Conservation (phyloP, 23 tunicate genomes). For the Trididemnum nubilum region DNA sequence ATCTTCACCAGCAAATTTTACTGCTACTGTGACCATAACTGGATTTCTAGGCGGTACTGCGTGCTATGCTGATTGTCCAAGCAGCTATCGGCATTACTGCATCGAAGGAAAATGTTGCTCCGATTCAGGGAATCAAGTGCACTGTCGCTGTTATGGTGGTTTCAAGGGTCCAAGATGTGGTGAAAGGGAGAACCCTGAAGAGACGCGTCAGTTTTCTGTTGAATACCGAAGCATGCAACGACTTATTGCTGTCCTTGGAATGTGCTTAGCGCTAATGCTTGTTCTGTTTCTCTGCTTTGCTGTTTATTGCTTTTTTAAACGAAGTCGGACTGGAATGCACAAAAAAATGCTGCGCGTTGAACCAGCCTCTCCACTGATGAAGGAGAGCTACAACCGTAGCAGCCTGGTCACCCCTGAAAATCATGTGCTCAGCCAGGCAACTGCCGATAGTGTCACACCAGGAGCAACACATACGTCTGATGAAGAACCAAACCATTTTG, state of each 20-base stretch:
- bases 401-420: background rate
- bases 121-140: too few species aligned
- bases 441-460: background rate
- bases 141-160: background rate
- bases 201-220: background rate
- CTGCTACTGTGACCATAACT: background rate
- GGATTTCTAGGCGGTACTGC: background rate
- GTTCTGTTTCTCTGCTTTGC: conserved; percentile 21
- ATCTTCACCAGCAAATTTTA: background rate
- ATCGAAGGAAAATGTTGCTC: background rate
- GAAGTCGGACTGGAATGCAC: conserved; percentile 5
- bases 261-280: conserved; percentile 26
- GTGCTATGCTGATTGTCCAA: background rate
- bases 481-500: background rate
- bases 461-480: background rate
- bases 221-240: conserved; percentile 29
- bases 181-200: background rate
- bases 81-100: background rate
- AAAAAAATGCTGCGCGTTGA: background rate
- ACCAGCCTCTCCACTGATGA: background rate
- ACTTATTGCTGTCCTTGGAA: conserved; percentile 28
- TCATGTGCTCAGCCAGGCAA: background rate
- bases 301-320: conserved; percentile 35
- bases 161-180: background rate
- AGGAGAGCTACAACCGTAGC: background rate